phyloP scores from a whole-genome alignment of 2,888 invertebrate genomes.

The Leptothorax acervorum region DNA sequence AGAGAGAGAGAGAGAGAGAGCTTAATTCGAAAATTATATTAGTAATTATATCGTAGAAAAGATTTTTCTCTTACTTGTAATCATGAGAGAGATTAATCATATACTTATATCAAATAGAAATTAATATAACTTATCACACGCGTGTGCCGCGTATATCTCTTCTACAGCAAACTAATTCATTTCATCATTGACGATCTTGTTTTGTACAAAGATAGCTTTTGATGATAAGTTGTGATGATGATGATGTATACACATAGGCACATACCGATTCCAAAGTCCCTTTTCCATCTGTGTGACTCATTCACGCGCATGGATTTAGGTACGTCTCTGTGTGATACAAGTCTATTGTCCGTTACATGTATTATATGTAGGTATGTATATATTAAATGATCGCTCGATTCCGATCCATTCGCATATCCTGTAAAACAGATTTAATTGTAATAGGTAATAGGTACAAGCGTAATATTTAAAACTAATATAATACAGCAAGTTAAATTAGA shows the following conservation, averaged over 20 bases:
- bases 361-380: background rate
- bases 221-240: conserved; percentile 63
- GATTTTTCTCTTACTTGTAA: background rate
- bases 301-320: background rate
- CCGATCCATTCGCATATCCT: background rate
- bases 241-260: conserved; percentile 8
- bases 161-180: conserved; percentile 49
- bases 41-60: background rate
- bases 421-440: conserved; percentile 2
- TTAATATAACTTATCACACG: conserved; percentile 4
- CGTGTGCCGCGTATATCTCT: conserved; percentile 32
- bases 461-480: background rate
- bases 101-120: background rate
- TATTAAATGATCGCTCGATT: background rate
- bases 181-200: conserved; percentile 60
- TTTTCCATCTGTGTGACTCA: conserved; percentile 29
- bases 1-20: background rate
- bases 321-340: too few species aligned
- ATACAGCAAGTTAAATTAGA: background rate
- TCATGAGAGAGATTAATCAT: background rate
- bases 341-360: too few species aligned
- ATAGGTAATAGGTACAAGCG: background rate
- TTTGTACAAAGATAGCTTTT: conserved; percentile 63
- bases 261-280: conserved; percentile 68
- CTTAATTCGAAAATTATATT: conserved; percentile 5